These are phyloP conservation scores for Atractosteus spatula DNA, from an alignment of 2,113 vertebrate genomes.

Conservation along the genomic window DNA sequence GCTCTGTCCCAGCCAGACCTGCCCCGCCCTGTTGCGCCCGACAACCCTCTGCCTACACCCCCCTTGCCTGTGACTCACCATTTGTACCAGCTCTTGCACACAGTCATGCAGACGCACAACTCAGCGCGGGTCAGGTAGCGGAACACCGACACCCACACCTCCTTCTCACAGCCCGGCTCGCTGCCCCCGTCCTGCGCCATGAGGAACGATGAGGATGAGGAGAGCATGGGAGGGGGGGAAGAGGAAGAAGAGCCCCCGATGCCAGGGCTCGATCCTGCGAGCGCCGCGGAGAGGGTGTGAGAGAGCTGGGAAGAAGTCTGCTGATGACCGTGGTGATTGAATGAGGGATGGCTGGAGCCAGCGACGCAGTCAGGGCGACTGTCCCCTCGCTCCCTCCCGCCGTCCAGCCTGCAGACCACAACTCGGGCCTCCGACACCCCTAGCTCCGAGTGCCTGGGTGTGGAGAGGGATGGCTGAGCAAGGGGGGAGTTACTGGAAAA, in stretches of 20 bases:
- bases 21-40: too few species aligned
- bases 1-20: too few species aligned
- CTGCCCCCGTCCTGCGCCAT: slow-evolving; percentile 45
- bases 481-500: not conserved
- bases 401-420: too few species aligned
- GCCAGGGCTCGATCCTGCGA: slow-evolving; percentile 20
- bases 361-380: too few species aligned
- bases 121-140: slow-evolving; percentile 90
- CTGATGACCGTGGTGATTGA: too few species aligned
- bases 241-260: slow-evolving; percentile 41
- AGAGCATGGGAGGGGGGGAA: slow-evolving; percentile 31
- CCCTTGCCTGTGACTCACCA: slow-evolving; percentile 74
- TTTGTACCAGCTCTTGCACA: slow-evolving; percentile 99
- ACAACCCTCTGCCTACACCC: too few species aligned
- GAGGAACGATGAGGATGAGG: slow-evolving; percentile 47
- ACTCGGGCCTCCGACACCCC: slow-evolving; percentile 12
- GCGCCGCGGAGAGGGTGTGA: too few species aligned
- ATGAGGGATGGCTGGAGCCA: too few species aligned
- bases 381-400: too few species aligned
- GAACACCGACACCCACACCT: slow-evolving; percentile 97
- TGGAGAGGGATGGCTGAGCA: slow-evolving; percentile 26
- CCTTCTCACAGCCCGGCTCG: slow-evolving; percentile 72
- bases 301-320: too few species aligned
- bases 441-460: slow-evolving; percentile 20
- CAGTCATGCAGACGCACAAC: slow-evolving; percentile 95